A percentile compares a stretch with the other conserved stretches of the same genome.
phyloP scores from a whole-genome alignment of 2,113 vertebrate species.

The Monarcha castaneiventris region DNA sequence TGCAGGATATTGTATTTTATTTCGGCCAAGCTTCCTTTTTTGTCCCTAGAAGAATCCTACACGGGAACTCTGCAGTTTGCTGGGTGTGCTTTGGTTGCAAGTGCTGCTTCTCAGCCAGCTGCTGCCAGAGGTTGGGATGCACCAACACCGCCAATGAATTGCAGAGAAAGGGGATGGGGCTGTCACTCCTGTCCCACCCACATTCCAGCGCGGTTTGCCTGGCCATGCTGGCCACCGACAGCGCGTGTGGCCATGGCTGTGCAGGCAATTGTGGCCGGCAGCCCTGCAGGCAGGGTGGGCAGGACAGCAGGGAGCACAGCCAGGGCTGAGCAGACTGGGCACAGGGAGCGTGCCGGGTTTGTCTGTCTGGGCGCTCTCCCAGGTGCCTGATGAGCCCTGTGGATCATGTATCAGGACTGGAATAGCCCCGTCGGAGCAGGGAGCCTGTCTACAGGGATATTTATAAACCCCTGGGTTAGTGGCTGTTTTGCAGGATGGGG shows the following conservation, averaged over 20 bases:
- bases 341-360: not conserved
- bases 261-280: not conserved
- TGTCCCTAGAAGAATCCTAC: not conserved
- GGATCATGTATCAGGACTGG: constrained; percentile 69
- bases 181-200: not conserved
- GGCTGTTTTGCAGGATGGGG: not conserved
- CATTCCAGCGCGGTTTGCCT: fast-evolving
- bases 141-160: not conserved
- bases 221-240: not conserved
- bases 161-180: fast-evolving
- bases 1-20: not conserved
- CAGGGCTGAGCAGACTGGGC: not conserved
- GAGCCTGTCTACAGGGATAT: not conserved
- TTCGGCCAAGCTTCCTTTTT: not conserved
- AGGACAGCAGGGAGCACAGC: not conserved
- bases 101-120: not conserved
- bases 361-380: constrained; percentile 36
- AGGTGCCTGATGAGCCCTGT: constrained; percentile 41
- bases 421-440: constrained; percentile 57
- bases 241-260: fast-evolving
- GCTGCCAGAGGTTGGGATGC: not conserved
- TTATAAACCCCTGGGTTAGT: not conserved
- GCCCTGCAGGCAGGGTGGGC: not conserved
- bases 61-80: not conserved
- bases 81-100: not conserved